Evolutionary conservation across 1,140 invertebrate genomes (phyloP).

Genomic region (Tetramorium simillimum): DNA sequence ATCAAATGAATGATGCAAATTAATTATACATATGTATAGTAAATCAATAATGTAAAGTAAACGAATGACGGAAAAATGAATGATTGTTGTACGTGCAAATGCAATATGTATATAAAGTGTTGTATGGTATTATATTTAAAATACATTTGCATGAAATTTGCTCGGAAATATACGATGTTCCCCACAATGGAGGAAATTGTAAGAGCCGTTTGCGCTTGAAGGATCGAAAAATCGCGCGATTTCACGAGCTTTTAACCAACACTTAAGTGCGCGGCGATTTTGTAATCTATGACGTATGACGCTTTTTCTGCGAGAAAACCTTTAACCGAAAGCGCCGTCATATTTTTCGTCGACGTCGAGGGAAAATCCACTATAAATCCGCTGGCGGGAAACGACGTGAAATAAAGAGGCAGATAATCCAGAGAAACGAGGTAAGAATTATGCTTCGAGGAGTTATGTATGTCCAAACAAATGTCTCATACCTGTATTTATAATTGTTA

Average conservation of each 20-base stretch:
- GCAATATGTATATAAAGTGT: neutral
- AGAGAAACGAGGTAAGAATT: conserved; percentile 37
- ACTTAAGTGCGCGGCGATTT: conserved; percentile 23
- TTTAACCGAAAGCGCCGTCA: conserved; percentile 51
- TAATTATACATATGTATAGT: neutral
- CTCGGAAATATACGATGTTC: neutral
- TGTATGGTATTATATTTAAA: neutral
- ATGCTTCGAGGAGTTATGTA: conserved; percentile 32
- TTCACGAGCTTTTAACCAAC: conserved; percentile 30
- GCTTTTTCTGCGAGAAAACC: neutral
- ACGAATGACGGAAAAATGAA: neutral
- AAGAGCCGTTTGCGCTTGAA: neutral
- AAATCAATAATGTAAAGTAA: neutral
- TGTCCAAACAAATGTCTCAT: conserved; percentile 39
- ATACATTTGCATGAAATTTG: neutral
- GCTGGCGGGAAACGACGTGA: neutral
- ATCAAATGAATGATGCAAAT: neutral
- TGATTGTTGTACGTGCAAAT: neutral
- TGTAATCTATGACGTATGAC: conserved; percentile 46
- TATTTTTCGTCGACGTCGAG: conserved; percentile 36
- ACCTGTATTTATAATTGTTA: neutral
- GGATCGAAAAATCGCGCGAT: neutral
- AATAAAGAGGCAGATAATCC: conserved; percentile 49
- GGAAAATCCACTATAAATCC: conserved; percentile 56
- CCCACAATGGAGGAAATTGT: neutral